Conservation (phyloP, 23 tunicate species). For the Clavelina lepadiformis region DNA sequence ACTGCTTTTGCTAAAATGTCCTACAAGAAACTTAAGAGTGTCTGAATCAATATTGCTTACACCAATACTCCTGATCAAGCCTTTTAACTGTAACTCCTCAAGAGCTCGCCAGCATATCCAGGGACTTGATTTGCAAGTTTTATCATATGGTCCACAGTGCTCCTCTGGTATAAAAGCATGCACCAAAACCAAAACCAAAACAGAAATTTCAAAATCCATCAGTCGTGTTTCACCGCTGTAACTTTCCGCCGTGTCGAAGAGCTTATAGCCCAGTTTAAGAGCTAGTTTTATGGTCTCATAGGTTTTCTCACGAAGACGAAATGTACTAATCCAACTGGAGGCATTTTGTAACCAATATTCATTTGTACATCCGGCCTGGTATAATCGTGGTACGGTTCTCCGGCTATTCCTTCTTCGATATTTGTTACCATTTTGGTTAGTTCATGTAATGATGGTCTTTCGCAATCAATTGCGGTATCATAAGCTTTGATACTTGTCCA, state of each 20-base stretch:
- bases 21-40: slow-evolving; percentile 1
- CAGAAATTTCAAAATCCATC: neutral
- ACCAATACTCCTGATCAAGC: slow-evolving; percentile 32
- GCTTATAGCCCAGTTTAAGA: slow-evolving; percentile 38
- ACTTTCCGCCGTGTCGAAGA: slow-evolving; percentile 26
- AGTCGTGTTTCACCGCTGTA: slow-evolving; percentile 15
- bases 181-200: too few relatives aligned
- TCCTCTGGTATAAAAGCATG: slow-evolving; percentile 16
- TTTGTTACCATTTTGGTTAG: neutral
- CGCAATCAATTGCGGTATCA: neutral
- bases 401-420: too few relatives aligned
- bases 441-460: neutral
- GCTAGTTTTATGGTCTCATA: slow-evolving; percentile 17
- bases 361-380: neutral
- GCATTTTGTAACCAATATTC: slow-evolving; percentile 35
- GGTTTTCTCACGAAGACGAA: slow-evolving; percentile 9
- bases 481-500: too few relatives aligned
- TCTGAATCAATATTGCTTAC: slow-evolving; percentile 29
- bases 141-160: slow-evolving; percentile 15
- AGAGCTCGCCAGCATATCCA: slow-evolving; percentile 31
- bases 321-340: slow-evolving; percentile 38
- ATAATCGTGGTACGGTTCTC: neutral
- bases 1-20: slow-evolving; percentile 2
- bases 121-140: slow-evolving; percentile 2
- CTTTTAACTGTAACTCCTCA: slow-evolving; percentile 30